These are phyloP conservation scores for Hypena proboscidalis DNA, from an alignment of 2,888 invertebrate species.

Conservation along the genomic window DNA sequence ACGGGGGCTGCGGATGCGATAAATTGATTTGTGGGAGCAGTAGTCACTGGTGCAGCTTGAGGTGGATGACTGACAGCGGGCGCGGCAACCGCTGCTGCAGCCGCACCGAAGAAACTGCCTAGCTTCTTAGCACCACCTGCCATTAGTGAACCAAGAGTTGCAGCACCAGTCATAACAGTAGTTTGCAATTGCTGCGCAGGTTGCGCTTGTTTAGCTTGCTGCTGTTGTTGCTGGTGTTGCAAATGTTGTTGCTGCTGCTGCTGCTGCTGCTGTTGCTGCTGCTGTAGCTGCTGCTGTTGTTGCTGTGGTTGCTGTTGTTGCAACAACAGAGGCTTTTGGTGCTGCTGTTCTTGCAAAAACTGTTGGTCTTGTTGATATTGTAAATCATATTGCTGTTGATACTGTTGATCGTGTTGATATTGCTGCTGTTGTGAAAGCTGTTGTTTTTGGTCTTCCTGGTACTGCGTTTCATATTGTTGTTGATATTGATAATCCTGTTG, in stretches of 20 bases:
- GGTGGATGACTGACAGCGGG: slow-evolving; percentile 61
- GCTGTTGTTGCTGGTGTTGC: slow-evolving; percentile 65
- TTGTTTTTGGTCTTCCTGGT: slow-evolving; percentile 49
- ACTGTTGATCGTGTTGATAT: slow-evolving; percentile 43
- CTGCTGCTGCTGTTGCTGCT: slow-evolving; percentile 45
- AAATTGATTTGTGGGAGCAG: slow-evolving; percentile 57
- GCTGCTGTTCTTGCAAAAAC: slow-evolving; percentile 54
- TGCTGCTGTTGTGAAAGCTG: slow-evolving; percentile 33
- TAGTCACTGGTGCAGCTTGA: slow-evolving; percentile 45
- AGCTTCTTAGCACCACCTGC: slow-evolving; percentile 81
- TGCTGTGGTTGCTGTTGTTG: slow-evolving; percentile 45
- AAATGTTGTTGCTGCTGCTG: slow-evolving; percentile 57
- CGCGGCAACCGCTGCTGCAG: slow-evolving; percentile 75
- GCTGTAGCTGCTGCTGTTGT: slow-evolving; percentile 48
- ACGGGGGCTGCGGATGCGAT: slow-evolving; percentile 61
- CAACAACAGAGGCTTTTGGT: slow-evolving; percentile 50
- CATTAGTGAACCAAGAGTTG: slow-evolving; percentile 79
- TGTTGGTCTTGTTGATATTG: slow-evolving; percentile 43
- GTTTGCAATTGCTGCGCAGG: slow-evolving; percentile 75
- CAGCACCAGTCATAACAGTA: slow-evolving; percentile 75
- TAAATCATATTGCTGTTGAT: slow-evolving; percentile 47
- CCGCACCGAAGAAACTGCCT: slow-evolving; percentile 80
- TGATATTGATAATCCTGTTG: slow-evolving; percentile 40
- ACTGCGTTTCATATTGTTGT: slow-evolving; percentile 49
- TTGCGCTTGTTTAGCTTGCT: slow-evolving; percentile 67